These are phyloP conservation scores for Oreochromis aureus DNA, from an alignment of 2,113 vertebrate species.

Conservation along the genomic window DNA sequence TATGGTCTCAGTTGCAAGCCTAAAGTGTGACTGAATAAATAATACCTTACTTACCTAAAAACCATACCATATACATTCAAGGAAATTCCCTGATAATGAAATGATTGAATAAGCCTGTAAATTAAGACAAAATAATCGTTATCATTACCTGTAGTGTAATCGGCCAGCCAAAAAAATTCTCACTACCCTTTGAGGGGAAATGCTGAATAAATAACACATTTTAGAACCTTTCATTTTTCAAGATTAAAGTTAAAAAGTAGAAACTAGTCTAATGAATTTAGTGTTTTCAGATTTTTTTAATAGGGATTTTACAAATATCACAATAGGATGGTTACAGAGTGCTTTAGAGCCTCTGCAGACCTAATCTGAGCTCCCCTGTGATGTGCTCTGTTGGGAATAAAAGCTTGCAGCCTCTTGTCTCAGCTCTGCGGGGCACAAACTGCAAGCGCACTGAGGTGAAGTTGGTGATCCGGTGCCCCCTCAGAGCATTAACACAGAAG, in stretches of 20 bases:
- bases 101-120: too few species aligned
- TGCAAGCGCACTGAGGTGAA: neutral
- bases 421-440: neutral
- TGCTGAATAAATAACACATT: neutral
- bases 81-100: neutral
- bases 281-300: too few species aligned
- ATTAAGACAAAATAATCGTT: too few species aligned
- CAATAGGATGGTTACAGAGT: neutral
- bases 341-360: neutral
- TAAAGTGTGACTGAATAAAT: neutral
- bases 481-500: neutral
- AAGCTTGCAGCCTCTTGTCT: neutral
- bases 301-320: neutral
- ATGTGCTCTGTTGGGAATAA: neutral
- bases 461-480: neutral
- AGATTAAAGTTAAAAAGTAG: too few species aligned
- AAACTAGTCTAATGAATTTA: too few species aligned
- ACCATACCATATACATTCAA: neutral
- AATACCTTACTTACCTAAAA: neutral
- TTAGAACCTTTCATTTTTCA: too few species aligned
- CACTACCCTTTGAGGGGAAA: neutral
- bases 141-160: too few species aligned
- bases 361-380: neutral
- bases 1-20: neutral
- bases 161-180: too few species aligned